These are phyloP conservation scores for Sericinus montela DNA, from an alignment of 2,888 invertebrate genomes.

Conservation along the genomic window DNA sequence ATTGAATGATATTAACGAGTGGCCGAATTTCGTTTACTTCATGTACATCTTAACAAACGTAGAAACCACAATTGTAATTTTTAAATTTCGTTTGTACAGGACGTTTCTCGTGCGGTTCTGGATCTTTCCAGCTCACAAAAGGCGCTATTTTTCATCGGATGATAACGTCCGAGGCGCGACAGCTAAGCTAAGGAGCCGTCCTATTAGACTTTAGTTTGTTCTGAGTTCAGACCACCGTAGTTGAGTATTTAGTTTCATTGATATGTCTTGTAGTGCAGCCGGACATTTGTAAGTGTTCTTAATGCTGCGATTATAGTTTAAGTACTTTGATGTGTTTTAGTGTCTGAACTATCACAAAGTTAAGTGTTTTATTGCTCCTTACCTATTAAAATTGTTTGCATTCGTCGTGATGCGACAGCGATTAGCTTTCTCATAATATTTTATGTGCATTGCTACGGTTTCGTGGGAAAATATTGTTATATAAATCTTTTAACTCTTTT, in stretches of 20 bases:
- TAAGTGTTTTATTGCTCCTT: slow-evolving; percentile 6
- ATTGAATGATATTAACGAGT: no score
- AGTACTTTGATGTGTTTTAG: slow-evolving; percentile 18
- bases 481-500: no score
- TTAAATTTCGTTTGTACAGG: slow-evolving; percentile 24
- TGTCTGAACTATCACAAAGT: slow-evolving; percentile 11
- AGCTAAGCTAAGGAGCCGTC: slow-evolving; percentile 65
- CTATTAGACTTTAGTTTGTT: slow-evolving; percentile 61
- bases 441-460: not conserved
- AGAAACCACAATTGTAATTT: not conserved
- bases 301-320: slow-evolving; percentile 42
- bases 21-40: no score
- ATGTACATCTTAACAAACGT: no score
- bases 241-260: slow-evolving; percentile 52
- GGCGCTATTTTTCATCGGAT: slow-evolving; percentile 63
- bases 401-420: slow-evolving; percentile 13
- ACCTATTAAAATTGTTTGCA: slow-evolving; percentile 3
- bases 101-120: slow-evolving; percentile 29
- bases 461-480: not conserved
- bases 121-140: slow-evolving; percentile 52
- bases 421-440: slow-evolving; percentile 1
- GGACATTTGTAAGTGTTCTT: slow-evolving; percentile 64
- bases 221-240: slow-evolving; percentile 58
- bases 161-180: slow-evolving; percentile 64
- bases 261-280: slow-evolving; percentile 52